Evolutionary conservation across 2,797 vertebrate genomes (phyloP).

Genomic region (Anomalospiza imberbis): DNA sequence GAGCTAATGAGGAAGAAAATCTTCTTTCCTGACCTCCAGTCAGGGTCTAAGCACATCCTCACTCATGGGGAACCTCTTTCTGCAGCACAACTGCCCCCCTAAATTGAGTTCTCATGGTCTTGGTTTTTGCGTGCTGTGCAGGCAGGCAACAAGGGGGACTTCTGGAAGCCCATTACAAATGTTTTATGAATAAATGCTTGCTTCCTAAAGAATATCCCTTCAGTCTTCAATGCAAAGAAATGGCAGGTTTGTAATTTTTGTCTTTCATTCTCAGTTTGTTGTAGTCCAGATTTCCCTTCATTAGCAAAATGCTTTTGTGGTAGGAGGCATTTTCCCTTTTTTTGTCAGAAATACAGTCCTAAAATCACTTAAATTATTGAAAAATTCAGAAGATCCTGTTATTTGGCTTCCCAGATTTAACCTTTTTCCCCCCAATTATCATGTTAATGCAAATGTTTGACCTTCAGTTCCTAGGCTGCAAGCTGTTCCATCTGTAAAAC

Average conservation of each 20-base stretch:
- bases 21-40: neutral
- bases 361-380: neutral
- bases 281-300: neutral
- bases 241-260: neutral
- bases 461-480: neutral
- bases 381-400: neutral
- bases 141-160: neutral
- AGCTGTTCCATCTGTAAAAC: neutral
- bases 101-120: neutral
- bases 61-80: neutral
- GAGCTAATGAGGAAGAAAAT: neutral
- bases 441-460: neutral
- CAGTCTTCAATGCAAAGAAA: neutral
- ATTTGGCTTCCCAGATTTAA: neutral
- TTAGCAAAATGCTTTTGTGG: neutral
- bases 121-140: neutral
- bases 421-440: neutral
- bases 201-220: neutral
- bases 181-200: neutral
- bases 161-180: neutral
- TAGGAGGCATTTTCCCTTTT: neutral
- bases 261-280: neutral
- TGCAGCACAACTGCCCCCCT: neutral
- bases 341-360: neutral
- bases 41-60: neutral